phyloP scores from a whole-genome alignment of 2,113 vertebrate species.

The Tragelaphus imberbis region DNA sequence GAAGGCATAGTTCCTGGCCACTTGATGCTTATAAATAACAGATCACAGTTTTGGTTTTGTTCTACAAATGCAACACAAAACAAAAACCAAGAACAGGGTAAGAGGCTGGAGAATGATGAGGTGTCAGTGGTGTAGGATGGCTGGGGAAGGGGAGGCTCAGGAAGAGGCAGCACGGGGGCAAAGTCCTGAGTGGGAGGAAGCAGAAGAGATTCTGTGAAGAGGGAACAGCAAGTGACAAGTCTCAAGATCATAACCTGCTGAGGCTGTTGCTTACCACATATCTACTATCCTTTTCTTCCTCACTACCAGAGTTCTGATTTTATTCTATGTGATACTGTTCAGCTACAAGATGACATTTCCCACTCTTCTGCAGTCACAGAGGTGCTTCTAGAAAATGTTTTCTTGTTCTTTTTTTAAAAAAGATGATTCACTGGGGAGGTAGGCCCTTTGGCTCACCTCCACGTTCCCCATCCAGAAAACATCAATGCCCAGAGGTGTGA shows the following conservation, averaged over 20 bases:
- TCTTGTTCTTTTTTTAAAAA: background rate
- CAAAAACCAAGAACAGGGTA: background rate
- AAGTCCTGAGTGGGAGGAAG: background rate
- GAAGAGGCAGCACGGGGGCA: background rate
- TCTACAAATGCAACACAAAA: background rate
- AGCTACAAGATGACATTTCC: background rate
- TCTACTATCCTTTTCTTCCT: background rate
- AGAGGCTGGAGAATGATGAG: background rate
- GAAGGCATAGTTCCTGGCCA: background rate
- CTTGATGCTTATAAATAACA: background rate
- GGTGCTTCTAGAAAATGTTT: background rate
- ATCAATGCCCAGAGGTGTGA: too few species aligned
- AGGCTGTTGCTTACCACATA: background rate
- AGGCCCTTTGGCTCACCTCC: background rate
- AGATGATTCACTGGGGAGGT: background rate
- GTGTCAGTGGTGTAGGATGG: background rate
- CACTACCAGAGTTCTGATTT: background rate
- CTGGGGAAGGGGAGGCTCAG: accelerated
- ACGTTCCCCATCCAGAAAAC: background rate
- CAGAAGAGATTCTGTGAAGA: background rate
- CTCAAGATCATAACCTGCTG: background rate
- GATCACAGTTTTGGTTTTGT: background rate
- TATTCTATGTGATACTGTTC: background rate
- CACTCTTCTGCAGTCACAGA: background rate
- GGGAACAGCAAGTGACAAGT: background rate